Evolutionary conservation across 2,888 invertebrate species (phyloP).

Genomic region (Callimorpha dominula): DNA sequence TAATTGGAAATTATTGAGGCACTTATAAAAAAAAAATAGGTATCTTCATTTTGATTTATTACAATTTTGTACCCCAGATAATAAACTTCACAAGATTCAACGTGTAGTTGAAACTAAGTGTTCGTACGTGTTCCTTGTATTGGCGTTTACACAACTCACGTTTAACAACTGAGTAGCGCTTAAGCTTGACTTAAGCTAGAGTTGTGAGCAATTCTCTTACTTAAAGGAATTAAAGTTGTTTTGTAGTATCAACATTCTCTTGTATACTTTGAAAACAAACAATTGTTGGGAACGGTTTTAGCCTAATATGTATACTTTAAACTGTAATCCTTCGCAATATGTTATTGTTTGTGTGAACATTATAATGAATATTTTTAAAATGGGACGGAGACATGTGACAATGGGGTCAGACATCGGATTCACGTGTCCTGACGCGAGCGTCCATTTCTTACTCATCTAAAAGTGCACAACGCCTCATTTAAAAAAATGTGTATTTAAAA

Average conservation of each 20-base stretch:
- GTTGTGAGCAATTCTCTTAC: constrained; percentile 21
- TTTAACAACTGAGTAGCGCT: constrained; percentile 18
- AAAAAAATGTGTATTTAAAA: too few relatives aligned
- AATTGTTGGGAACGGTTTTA: not conserved
- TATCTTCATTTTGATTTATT: too few relatives aligned
- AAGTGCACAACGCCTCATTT: too few relatives aligned
- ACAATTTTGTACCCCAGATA: too few relatives aligned
- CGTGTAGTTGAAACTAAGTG: constrained; percentile 1
- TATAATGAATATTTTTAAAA: too few relatives aligned
- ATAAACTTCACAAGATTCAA: not conserved
- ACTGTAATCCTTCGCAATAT: not conserved
- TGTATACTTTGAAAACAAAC: not conserved
- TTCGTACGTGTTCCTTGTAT: constrained; percentile 14
- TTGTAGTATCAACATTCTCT: constrained; percentile 12
- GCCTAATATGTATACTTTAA: not conserved
- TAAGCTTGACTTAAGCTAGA: constrained; percentile 19
- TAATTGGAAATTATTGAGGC: too few relatives aligned
- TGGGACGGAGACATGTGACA: too few relatives aligned
- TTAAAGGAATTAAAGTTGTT: constrained; percentile 21
- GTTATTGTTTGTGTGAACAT: not conserved
- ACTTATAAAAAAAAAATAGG: too few relatives aligned
- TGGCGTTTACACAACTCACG: constrained; percentile 24
- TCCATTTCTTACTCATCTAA: too few relatives aligned
- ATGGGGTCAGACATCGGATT: too few relatives aligned
- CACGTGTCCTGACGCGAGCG: too few relatives aligned